Evolutionary conservation across 2,797 vertebrate genomes (phyloP).

Genomic region (Ceryle rudis): DNA sequence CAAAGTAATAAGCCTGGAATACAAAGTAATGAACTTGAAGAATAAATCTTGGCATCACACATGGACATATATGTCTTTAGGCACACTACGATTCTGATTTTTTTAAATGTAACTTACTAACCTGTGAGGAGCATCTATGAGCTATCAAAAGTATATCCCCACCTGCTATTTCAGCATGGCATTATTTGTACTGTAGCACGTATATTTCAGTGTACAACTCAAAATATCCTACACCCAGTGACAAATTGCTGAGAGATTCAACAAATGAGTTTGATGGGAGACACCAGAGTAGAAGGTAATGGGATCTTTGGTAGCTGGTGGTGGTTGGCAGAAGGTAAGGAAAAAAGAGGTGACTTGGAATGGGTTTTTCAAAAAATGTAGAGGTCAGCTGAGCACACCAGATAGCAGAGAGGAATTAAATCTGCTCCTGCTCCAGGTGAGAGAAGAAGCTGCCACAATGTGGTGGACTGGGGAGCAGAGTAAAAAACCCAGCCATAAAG

Average conservation of each 20-base stretch:
- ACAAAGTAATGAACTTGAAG: not conserved
- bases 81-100: not conserved
- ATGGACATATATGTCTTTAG: not conserved
- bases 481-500: fast-evolving
- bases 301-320: not conserved
- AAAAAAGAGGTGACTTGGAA: not conserved
- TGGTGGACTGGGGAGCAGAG: not conserved
- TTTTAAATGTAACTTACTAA: not conserved
- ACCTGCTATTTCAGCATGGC: not conserved
- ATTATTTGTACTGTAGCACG: not conserved
- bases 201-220: not conserved
- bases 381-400: not conserved
- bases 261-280: not conserved
- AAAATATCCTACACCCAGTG: not conserved
- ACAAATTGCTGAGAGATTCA: not conserved
- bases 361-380: not conserved
- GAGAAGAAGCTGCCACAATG: not conserved
- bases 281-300: not conserved
- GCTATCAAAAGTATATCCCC: not conserved
- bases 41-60: not conserved
- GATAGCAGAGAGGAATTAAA: not conserved
- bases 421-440: not conserved
- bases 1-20: not conserved
- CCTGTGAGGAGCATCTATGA: not conserved
- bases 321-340: not conserved